Percentiles rank a stretch among this genome's conserved stretches.
Conservation (phyloP, 2,797 vertebrate genomes). For the Pipistrellus kuhlii region DNA sequence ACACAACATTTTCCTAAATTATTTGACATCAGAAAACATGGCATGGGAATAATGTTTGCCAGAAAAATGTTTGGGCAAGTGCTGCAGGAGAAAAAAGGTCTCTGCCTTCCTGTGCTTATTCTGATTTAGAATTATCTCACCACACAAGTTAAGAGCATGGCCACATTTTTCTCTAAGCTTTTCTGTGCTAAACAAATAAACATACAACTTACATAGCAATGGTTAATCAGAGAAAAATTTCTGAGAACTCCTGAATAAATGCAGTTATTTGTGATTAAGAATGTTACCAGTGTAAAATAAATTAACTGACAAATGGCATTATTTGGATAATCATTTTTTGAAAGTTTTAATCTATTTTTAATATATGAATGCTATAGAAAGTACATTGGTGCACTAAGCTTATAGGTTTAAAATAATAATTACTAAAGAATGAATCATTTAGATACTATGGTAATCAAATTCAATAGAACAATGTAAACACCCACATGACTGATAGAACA, state of each 20-base stretch:
- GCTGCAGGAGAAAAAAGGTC: background rate
- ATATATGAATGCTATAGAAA: background rate
- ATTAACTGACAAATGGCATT: background rate
- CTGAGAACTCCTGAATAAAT: background rate
- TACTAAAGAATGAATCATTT: background rate
- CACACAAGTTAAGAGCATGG: background rate
- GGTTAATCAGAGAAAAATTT: background rate
- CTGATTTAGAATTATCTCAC: background rate
- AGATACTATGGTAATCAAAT: background rate
- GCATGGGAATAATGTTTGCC: background rate
- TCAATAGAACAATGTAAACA: background rate
- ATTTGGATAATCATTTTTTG: background rate
- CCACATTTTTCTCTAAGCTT: background rate
- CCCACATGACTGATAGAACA: background rate
- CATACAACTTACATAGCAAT: background rate
- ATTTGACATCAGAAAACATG: conserved; percentile 27
- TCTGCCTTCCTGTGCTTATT: background rate
- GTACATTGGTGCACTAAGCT: background rate
- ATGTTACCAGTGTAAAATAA: background rate
- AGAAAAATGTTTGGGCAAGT: conserved; percentile 6
- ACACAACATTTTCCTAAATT: conserved; percentile 37
- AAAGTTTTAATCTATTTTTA: background rate
- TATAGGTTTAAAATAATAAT: background rate
- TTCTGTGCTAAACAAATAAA: background rate
- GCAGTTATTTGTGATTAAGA: background rate